Percentiles rank a stretch among this genome's conserved stretches.
phyloP scores from a whole-genome alignment of 2,113 vertebrate genomes.

The Cottus gobio region DNA sequence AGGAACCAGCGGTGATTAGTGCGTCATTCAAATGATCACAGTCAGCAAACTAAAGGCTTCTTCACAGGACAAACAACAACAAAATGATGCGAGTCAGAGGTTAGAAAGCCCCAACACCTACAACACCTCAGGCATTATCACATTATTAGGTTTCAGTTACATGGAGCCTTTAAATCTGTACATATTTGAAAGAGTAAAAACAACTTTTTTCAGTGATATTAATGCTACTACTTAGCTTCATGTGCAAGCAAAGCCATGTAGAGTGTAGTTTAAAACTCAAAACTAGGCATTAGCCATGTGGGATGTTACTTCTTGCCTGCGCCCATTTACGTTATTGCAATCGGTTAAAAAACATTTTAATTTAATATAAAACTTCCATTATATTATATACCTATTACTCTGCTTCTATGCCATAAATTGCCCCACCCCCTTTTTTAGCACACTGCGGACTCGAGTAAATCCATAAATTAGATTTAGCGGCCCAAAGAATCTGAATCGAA shows the following conservation, averaged over 20 bases:
- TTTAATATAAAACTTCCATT: no score
- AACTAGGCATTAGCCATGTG: no score
- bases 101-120: neutral
- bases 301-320: no score
- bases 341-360: no score
- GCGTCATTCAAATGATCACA: constrained; percentile 1
- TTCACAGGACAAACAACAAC: neutral
- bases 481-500: no score
- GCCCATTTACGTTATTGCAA: no score
- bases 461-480: no score
- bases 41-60: neutral
- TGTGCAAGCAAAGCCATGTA: neutral
- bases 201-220: neutral
- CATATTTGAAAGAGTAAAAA: neutral
- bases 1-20: neutral
- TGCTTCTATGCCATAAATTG: no score
- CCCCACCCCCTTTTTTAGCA: no score
- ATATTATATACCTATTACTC: no score
- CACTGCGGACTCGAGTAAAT: no score
- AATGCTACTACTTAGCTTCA: neutral
- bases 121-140: neutral
- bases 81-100: neutral
- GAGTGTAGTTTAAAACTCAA: neutral
- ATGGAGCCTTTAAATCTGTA: neutral
- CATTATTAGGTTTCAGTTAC: neutral